Percentiles rank a stretch among this genome's conserved stretches.
These are phyloP conservation scores for Calyptomena viridis DNA, from an alignment of 2,113 vertebrate species.

Conservation along the genomic window DNA sequence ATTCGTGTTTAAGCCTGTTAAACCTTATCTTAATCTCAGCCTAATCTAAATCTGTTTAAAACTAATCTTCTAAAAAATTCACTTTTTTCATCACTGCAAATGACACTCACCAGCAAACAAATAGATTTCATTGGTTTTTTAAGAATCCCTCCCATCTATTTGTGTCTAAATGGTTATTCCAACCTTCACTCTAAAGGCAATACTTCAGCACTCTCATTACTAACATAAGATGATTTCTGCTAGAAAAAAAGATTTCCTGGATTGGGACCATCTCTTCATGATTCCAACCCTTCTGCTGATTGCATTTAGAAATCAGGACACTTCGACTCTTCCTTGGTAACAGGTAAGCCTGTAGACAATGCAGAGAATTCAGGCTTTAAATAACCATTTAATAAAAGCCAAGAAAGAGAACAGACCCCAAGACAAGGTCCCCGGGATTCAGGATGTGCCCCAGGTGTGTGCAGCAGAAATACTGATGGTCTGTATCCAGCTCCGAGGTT, in stretches of 20 bases:
- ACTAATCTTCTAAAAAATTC: not conserved
- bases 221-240: not conserved
- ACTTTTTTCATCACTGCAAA: not conserved
- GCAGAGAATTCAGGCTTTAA: not conserved
- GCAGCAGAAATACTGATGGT: constrained; percentile 92
- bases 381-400: not conserved
- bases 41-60: too few relatives aligned
- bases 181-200: not conserved
- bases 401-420: constrained; percentile 80
- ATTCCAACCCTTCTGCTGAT: not conserved
- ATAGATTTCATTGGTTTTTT: not conserved
- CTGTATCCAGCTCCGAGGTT: constrained; percentile 90
- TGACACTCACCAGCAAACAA: not conserved
- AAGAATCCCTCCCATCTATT: not conserved
- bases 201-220: not conserved
- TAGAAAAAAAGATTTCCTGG: not conserved
- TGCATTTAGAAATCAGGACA: not conserved
- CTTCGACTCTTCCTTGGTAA: not conserved
- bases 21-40: too few relatives aligned
- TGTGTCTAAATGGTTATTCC: not conserved
- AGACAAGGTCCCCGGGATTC: constrained; percentile 92
- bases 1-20: not conserved
- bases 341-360: not conserved
- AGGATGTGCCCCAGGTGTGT: constrained; percentile 95
- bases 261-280: not conserved